Base-by-base conservation (phyloP, 2,888 invertebrate species). In the Doris montereyensis region DNA sequence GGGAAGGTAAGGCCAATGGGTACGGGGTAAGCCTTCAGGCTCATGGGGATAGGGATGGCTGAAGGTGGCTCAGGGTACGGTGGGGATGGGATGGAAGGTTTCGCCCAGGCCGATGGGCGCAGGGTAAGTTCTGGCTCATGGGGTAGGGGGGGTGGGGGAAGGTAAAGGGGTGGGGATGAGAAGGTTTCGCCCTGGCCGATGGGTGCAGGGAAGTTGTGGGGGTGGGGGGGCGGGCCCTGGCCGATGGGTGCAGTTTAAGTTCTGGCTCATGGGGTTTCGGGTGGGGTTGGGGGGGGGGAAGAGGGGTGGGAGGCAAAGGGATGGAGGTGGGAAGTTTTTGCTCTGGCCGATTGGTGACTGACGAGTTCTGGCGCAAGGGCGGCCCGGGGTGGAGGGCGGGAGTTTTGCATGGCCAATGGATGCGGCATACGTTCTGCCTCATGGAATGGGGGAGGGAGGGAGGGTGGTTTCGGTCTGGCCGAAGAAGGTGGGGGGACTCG, bases 71-170 rank as follows among this genome's bases (percentile, higher is more conserved):
- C 3, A 8, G 3, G 2, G 10, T 32, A 32, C 8, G 34, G 5
- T 3, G 70, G 10, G 32, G n/a, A 3, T 8, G 32, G n/a, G 70
- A 21, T 21, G 5, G 34, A 5, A 21, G 70, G 97, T 97, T 97
- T 97, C 91, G 97, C 97, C 0, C 93, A 97, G 80, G 97, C 97
- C 0, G 95, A 95, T 82, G 97, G 96, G 81, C 95, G 96, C 85
- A 94, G 95, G 85, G 94, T 91, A 83, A 76, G n/a, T n/a, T n/a
- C n/a, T n/a, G n/a, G n/a, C n/a, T n/a, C n/a, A n/a, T n/a, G n/a
- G 1, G 4, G n/a, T 8, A 10, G 32, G 28, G 3, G 3, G 28
- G 68, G 32, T 21, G 28, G 17, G 30, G 17, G 17, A 32, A 34
- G 28, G 17, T 13, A 30, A n/a, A 21, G 21, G 2, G 68, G 21